A percentile compares a stretch with the other conserved stretches of the same genome.
phyloP scores from a whole-genome alignment of 2,888 invertebrate species.

The Noctua janthina region DNA sequence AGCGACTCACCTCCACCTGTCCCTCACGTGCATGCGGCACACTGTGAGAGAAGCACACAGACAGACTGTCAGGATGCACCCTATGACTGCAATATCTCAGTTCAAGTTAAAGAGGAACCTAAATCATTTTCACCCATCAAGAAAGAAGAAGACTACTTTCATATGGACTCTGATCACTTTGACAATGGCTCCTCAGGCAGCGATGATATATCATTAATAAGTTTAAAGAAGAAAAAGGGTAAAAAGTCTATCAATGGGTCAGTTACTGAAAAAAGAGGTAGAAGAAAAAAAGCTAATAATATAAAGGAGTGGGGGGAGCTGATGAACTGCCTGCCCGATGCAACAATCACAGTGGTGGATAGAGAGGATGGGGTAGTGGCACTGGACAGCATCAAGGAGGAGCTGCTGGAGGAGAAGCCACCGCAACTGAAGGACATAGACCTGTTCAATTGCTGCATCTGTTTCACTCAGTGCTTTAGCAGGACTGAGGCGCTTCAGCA shows the following conservation, averaged over 20 bases:
- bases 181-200: constrained; percentile 78
- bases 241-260: constrained; percentile 71
- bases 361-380: constrained; percentile 46
- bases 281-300: constrained; percentile 68
- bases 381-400: constrained; percentile 59
- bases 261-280: constrained; percentile 63
- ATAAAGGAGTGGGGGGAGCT: constrained; percentile 72
- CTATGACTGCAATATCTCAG: constrained; percentile 14
- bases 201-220: constrained; percentile 79
- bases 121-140: constrained; percentile 71
- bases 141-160: constrained; percentile 69
- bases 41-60: constrained; percentile 78
- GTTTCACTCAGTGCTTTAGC: constrained; percentile 77
- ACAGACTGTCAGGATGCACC: constrained; percentile 69
- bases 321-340: constrained; percentile 69
- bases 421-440: constrained; percentile 66
- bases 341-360: constrained; percentile 64
- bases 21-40: constrained; percentile 19
- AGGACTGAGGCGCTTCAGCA: constrained; percentile 80
- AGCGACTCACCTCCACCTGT: constrained; percentile 64
- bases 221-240: constrained; percentile 77
- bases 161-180: constrained; percentile 65
- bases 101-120: constrained; percentile 79
- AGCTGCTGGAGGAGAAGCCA: constrained; percentile 65
- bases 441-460: constrained; percentile 83